phyloP scores from a whole-genome alignment of 2,888 invertebrate genomes.

The Chrysolina haemoptera region DNA sequence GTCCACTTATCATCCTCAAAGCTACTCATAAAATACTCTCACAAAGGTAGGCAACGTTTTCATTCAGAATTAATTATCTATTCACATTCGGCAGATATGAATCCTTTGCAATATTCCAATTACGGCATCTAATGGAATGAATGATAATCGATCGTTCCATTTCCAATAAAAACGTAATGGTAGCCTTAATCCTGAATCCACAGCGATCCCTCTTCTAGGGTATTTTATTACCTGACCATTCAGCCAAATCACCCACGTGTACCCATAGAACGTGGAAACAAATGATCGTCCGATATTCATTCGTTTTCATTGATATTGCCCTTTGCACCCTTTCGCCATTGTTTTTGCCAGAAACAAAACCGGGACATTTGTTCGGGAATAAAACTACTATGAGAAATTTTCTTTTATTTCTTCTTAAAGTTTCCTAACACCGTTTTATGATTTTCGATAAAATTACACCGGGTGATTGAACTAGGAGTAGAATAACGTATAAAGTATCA shows the following conservation, averaged over 20 bases:
- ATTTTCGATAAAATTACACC: not conserved
- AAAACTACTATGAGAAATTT: not conserved
- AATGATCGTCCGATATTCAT: conserved; percentile 34
- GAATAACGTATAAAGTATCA: not conserved
- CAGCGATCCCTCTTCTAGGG: conserved; percentile 27
- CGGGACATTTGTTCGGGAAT: not conserved
- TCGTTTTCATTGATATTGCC: conserved; percentile 38
- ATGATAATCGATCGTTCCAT: conserved; percentile 16
- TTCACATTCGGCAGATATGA: not conserved
- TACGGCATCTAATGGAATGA: not conserved
- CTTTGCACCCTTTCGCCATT: conserved; percentile 9
- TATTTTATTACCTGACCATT: conserved; percentile 41
- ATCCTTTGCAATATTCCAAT: conserved; percentile 3
- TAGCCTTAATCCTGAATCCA: conserved; percentile 23
- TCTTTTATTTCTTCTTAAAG: not conserved
- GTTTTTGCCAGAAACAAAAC: conserved; percentile 14
- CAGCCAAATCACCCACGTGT: conserved; percentile 37
- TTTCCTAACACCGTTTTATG: not conserved
- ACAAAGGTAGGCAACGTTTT: not conserved
- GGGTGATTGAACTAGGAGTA: too few relatives aligned
- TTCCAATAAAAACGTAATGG: conserved; percentile 11
- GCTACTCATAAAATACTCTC: too few relatives aligned
- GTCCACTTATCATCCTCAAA: too few relatives aligned
- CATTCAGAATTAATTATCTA: not conserved
- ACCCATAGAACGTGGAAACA: conserved; percentile 39